A percentile compares a stretch with the other conserved stretches of the same genome.
These are phyloP conservation scores for Eristalis tenax DNA, from an alignment of 2,888 invertebrate species.

Conservation along the genomic window DNA sequence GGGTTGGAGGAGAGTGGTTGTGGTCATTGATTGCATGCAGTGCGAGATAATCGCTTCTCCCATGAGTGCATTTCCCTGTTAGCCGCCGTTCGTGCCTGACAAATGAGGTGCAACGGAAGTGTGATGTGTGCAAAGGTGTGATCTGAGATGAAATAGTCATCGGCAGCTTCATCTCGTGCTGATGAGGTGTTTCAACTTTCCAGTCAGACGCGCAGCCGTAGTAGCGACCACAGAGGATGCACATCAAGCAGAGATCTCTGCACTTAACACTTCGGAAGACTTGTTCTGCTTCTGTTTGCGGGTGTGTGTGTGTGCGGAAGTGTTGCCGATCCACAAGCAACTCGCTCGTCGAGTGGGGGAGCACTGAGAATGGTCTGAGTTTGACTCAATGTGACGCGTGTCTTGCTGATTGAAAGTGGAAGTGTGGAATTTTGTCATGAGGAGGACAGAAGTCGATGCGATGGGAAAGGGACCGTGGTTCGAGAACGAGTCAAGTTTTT, in stretches of 20 bases:
- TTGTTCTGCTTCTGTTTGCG: background rate
- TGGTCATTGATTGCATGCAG: no score
- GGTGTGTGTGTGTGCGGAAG: slow-evolving; percentile 1
- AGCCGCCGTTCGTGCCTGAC: slow-evolving; percentile 36
- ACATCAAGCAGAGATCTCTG: slow-evolving; percentile 16
- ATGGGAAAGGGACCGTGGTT: no score
- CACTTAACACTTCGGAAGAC: slow-evolving; percentile 35
- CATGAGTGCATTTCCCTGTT: slow-evolving; percentile 19
- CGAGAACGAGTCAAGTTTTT: no score
- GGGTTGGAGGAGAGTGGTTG: background rate
- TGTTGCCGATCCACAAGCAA: slow-evolving; percentile 43
- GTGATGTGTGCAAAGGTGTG: background rate
- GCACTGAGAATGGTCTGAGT: background rate
- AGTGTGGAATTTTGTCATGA: no score
- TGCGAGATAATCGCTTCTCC: background rate
- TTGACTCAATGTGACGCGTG: background rate
- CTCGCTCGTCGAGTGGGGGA: background rate
- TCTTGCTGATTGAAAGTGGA: no score
- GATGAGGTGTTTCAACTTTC: slow-evolving; percentile 57
- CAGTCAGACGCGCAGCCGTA: slow-evolving; percentile 56
- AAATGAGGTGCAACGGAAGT: slow-evolving; percentile 44
- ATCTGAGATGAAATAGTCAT: background rate
- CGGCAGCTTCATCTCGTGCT: background rate
- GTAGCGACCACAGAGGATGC: background rate
- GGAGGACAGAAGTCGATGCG: no score